These are phyloP conservation scores for Acronicta psi DNA, from an alignment of 2,888 invertebrate genomes.

Conservation along the genomic window DNA sequence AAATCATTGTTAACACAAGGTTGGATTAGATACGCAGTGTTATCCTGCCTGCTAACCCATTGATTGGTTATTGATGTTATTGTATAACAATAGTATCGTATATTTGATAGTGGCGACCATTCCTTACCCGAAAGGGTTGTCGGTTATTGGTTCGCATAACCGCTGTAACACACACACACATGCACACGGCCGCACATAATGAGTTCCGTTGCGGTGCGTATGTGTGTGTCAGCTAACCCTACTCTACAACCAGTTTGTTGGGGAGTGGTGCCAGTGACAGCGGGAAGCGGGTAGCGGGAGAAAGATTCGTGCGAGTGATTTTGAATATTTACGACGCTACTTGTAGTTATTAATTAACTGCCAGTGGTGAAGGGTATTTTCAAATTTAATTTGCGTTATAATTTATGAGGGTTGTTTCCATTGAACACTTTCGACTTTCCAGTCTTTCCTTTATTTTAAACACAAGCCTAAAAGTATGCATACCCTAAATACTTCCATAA, in stretches of 20 bases:
- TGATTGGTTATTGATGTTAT: not conserved
- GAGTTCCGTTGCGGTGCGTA: constrained; percentile 42
- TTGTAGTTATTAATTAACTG: too few species aligned
- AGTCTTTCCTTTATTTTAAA: too few species aligned
- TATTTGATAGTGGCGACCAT: constrained; percentile 38
- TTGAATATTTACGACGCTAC: not conserved
- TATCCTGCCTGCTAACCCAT: too few species aligned
- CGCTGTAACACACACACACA: constrained; percentile 48
- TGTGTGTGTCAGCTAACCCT: constrained; percentile 70
- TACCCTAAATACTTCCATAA: too few species aligned
- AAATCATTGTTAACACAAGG: too few species aligned
- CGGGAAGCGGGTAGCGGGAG: constrained; percentile 35
- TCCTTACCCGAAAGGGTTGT: constrained; percentile 71
- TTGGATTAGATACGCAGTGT: too few species aligned
- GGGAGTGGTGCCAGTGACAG: constrained; percentile 46
- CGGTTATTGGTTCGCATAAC: constrained; percentile 70
- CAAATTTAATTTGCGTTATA: too few species aligned
- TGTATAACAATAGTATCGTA: constrained; percentile 8
- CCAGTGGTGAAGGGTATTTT: too few species aligned
- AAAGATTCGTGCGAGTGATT: not conserved
- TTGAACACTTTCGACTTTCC: too few species aligned
- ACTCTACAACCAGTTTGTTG: constrained; percentile 74
- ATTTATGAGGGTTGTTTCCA: too few species aligned
- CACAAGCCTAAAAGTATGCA: too few species aligned
- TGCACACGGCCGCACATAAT: constrained; percentile 42